These are phyloP conservation scores for Trissolcus basalis DNA, from an alignment of 1,140 invertebrate genomes.

Conservation along the genomic window DNA sequence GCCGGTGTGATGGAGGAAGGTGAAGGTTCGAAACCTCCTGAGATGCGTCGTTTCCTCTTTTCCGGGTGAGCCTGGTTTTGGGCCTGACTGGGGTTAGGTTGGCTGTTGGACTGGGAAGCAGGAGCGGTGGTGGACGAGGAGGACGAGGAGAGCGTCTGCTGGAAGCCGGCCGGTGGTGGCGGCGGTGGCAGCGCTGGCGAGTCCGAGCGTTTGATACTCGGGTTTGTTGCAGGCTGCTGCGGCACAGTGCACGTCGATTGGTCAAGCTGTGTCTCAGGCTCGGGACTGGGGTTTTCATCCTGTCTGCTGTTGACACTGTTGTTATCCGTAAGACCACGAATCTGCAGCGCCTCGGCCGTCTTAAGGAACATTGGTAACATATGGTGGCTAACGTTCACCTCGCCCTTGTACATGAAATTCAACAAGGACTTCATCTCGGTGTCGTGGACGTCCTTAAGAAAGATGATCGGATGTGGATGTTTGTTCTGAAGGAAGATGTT, in stretches of 20 bases:
- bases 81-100: neutral
- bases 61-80: constrained; percentile 70
- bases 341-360: constrained; percentile 92
- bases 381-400: constrained; percentile 92
- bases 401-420: constrained; percentile 94
- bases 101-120: constrained; percentile 57
- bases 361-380: constrained; percentile 91
- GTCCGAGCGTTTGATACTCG: constrained; percentile 1
- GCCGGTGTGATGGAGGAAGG: constrained; percentile 78
- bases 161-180: neutral
- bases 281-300: constrained; percentile 68
- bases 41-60: constrained; percentile 83
- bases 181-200: constrained; percentile 3
- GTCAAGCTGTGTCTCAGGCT: constrained; percentile 62
- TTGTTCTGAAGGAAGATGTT: constrained; percentile 92
- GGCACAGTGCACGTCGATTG: neutral
- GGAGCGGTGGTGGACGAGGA: constrained; percentile 1
- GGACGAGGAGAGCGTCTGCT: neutral
- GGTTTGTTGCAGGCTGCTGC: neutral
- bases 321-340: constrained; percentile 92
- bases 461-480: constrained; percentile 94
- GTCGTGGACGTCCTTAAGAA: constrained; percentile 91
- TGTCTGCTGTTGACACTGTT: constrained; percentile 80
- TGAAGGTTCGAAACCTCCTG: constrained; percentile 80
- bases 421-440: constrained; percentile 90